These are phyloP conservation scores for Sialia sialis DNA, from an alignment of 2,113 vertebrate genomes.

Conservation along the genomic window DNA sequence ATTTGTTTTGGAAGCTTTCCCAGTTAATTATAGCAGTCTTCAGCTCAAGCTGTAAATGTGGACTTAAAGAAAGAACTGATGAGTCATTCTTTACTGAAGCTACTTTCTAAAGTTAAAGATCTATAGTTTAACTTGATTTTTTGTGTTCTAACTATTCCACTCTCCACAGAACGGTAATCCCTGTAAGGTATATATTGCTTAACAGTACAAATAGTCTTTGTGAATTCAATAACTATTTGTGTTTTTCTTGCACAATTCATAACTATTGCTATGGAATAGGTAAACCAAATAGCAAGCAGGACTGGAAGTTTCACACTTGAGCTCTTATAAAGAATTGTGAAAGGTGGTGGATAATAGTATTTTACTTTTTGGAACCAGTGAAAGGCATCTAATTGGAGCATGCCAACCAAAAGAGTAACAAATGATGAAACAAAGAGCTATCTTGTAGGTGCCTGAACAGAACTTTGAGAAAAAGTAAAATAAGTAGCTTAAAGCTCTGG, in stretches of 20 bases:
- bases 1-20: not conserved
- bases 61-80: not conserved
- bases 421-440: not conserved
- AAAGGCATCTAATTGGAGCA: not conserved
- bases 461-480: not conserved
- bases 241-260: not conserved
- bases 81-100: not conserved
- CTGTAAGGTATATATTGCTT: not conserved
- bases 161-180: not conserved
- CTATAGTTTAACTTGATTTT: not conserved
- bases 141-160: not conserved
- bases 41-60: not conserved
- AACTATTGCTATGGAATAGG: not conserved
- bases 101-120: not conserved
- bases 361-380: not conserved
- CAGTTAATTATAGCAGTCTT: not conserved
- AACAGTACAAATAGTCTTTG: not conserved
- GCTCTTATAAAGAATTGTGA: not conserved
- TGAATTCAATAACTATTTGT: not conserved
- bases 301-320: not conserved
- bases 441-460: not conserved
- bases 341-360: not conserved
- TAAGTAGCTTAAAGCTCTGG: not conserved
- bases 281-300: not conserved
- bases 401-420: not conserved